Base-by-base conservation (phyloP, 2,888 invertebrate genomes). In the Tipula helvola region DNA sequence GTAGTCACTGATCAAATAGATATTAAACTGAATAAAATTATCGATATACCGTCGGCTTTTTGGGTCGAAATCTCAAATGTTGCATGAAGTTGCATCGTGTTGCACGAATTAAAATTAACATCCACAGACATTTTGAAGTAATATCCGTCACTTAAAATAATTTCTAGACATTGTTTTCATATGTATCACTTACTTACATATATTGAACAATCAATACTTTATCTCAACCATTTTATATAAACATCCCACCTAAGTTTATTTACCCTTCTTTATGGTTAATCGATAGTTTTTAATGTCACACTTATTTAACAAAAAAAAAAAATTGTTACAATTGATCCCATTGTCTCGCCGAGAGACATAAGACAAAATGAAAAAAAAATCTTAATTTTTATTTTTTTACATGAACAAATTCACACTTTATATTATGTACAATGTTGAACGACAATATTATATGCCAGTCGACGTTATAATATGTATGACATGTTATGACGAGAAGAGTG, bases 261-360 rank as follows among this genome's bases (percentile, higher is more conserved):
- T 71, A 71, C 71, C 71, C 71, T 71, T 71, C 71, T 71, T 71
- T 71, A 71, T 71, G 71, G 71, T 71, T 71, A 71, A 71, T 71
- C 71, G 71, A 71, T 71, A 71, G 71, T 71, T 71, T 71, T 71
- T 71, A 71, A 71, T 71, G 71, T 71, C 71, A 71, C 71, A 71
- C 71, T 71, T 71, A 10, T 71, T 71, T 71, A 71, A 71, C 28
- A 52, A 52, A 52, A 71, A 28, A 28, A 10, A 8, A 10, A 71
- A 71, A 71, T 71, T 71, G 71, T 28, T 71, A 71, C 71, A 71
- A 71, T 71, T 71, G 71, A 71, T 71, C 71, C 28, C 71, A 71
- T 71, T 71, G 71, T 71, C 71, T 71, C 28, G 71, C 28, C 71
- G 28, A 71, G 28, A 71, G 7, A 52, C 71, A 71, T 28, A 71